A percentile compares a stretch with the other conserved stretches of the same genome.
These are phyloP conservation scores for Hystrix brachyura DNA, from an alignment of 2,113 vertebrate species.

Conservation along the genomic window DNA sequence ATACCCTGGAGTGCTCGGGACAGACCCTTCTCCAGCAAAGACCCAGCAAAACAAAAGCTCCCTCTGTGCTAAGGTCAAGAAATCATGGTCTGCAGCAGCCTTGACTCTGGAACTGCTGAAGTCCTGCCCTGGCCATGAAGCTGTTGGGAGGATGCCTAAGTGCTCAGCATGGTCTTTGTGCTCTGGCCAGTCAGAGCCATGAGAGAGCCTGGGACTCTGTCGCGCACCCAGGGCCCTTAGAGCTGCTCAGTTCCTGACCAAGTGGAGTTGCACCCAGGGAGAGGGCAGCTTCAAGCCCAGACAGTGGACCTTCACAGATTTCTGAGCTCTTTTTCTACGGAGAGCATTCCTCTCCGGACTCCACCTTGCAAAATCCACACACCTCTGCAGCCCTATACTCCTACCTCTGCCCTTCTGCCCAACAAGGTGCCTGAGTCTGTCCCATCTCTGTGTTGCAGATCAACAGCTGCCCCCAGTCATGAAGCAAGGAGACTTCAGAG, in stretches of 20 bases:
- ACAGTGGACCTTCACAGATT: not conserved
- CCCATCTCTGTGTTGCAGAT: rapidly evolving
- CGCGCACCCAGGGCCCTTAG: no score
- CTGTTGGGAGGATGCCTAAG: not conserved
- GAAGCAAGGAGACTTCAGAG: not conserved
- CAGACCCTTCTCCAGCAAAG: not conserved
- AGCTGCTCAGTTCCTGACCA: not conserved
- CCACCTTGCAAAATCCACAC: not conserved
- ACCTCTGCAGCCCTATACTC: no score
- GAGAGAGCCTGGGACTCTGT: not conserved
- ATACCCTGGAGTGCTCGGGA: not conserved
- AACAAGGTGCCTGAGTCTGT: not conserved
- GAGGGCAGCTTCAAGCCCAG: not conserved
- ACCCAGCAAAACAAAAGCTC: not conserved
- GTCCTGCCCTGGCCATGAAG: not conserved
- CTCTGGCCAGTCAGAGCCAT: not conserved
- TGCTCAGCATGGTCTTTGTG: not conserved
- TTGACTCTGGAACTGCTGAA: not conserved
- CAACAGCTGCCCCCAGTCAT: not conserved
- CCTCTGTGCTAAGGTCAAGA: not conserved
- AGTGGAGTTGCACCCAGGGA: rapidly evolving
- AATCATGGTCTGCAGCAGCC: not conserved
- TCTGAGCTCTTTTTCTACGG: not conserved
- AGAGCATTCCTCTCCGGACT: not conserved
- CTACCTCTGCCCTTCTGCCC: not conserved